Conservation (phyloP, 1,140 invertebrate species). For the Rhopalosiphum padi region DNA sequence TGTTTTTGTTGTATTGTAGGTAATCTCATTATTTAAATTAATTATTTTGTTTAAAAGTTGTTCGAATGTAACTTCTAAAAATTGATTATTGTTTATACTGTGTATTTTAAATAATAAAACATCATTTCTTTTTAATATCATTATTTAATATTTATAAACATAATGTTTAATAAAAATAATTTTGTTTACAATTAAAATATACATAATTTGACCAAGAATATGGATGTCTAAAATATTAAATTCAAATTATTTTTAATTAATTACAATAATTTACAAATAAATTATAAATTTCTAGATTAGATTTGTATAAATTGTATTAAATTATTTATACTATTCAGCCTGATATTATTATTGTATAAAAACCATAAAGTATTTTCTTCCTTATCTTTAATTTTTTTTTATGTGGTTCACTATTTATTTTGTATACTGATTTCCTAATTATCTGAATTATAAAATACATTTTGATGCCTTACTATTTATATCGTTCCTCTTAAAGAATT, state of each 20-base stretch:
- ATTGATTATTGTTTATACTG: not conserved
- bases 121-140: not conserved
- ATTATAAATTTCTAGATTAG: too few relatives aligned
- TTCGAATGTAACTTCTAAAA: not conserved
- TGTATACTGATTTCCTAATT: not conserved
- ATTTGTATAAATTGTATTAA: too few relatives aligned
- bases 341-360: too few relatives aligned
- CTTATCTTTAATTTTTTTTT: not conserved
- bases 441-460: not conserved
- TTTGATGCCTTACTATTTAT: not conserved
- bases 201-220: too few relatives aligned
- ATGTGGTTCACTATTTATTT: not conserved
- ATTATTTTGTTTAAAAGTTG: not conserved
- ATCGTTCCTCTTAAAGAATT: not conserved
- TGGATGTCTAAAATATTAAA: not conserved
- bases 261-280: not conserved
- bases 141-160: not conserved
- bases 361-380: not conserved
- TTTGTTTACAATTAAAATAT: not conserved
- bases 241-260: not conserved
- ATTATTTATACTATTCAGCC: too few relatives aligned
- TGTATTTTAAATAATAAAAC: not conserved
- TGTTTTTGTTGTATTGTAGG: not conserved
- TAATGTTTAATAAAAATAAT: not conserved
- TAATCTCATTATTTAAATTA: not conserved